Base-by-base conservation (phyloP, 2,888 invertebrate species). In the Andrena marginata region DNA sequence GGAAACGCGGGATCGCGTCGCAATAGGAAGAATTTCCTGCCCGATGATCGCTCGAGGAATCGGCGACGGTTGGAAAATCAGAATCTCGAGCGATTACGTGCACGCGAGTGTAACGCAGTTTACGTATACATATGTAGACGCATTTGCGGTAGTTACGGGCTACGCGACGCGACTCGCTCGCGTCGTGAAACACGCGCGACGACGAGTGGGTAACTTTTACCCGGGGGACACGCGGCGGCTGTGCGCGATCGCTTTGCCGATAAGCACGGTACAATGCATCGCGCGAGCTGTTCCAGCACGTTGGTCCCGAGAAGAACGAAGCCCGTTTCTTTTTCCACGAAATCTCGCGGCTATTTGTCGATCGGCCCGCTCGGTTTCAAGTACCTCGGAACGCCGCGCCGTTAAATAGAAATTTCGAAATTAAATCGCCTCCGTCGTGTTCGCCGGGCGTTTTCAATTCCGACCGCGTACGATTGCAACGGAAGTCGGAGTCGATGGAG, bases 121-220 rank as follows among this genome's bases (percentile, higher is more conserved):
- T 3, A 13, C 35, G 13, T 13, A 3, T 42, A 3, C 13, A 3
- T 42, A 42, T 5, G 42, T 42, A 42, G 16, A 42, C 4, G 42
- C 16, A 42, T 42, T 16, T 42, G 16, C 1, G 1, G 16, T 42
- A 42, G 42, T 42, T 42, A 42, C 42, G 1, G 5, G 42, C 42
- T 42, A 26, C 23, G 56, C 10, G 56, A 56, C 56, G 51, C 23
- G 68, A 62, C 63, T 49, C 71, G 42, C 62, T 54, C 33, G 56
- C 51, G 51, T 78, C 69, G 54, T 31, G 62, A 64, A 77, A 77
- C 29, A 54, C 31, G 70, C 42, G 82, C 54, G 77, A 84, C 64
- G 26, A 80, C 64, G 26, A 80, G 49, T n/a, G 33, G 31, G 26
- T 16, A 79, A 86, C 82, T 86, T 85, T 86, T 86, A 82, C 82